Conservation (phyloP, 1,140 invertebrate genomes). For the Drosophila virilis region DNA sequence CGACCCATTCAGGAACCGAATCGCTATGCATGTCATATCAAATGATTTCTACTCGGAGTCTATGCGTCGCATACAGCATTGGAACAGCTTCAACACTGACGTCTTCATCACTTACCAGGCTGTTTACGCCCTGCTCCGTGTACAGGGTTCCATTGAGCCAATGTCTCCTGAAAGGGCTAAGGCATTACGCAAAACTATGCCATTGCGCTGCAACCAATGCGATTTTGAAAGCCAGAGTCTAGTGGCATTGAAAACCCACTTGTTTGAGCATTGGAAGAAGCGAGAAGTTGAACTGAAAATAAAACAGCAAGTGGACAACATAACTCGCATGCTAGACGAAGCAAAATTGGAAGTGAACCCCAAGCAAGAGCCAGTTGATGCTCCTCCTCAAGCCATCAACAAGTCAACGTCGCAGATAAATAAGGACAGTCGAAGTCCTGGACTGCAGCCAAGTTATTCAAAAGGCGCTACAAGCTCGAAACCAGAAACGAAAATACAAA, state of each 20-base stretch:
- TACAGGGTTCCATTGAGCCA: slow-evolving; percentile 47
- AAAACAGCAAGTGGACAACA: slow-evolving; percentile 36
- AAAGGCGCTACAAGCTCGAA: not conserved
- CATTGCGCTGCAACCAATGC: slow-evolving; percentile 57
- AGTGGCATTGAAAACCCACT: slow-evolving; percentile 44
- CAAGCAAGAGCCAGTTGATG: not conserved
- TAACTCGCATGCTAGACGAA: slow-evolving; percentile 42
- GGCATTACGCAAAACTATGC: not conserved
- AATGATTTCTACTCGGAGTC: slow-evolving; percentile 57
- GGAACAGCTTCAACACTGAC: slow-evolving; percentile 67
- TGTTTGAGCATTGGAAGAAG: slow-evolving; percentile 54
- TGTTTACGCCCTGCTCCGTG: slow-evolving; percentile 34
- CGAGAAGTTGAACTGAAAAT: slow-evolving; percentile 23
- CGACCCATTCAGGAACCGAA: slow-evolving; percentile 42
- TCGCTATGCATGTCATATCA: slow-evolving; percentile 63
- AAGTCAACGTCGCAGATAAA: not conserved
- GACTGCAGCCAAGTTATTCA: not conserved
- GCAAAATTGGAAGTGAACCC: slow-evolving; percentile 12
- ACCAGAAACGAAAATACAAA: not conserved
- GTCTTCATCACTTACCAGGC: slow-evolving; percentile 55
- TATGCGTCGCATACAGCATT: slow-evolving; percentile 43
- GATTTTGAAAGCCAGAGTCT: slow-evolving; percentile 38
- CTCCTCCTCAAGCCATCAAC: not conserved
- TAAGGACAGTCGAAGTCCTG: not conserved
- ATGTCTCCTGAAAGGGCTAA: slow-evolving; percentile 23